Conservation (phyloP, 1,140 invertebrate genomes). For the Parapsyche elsis region DNA sequence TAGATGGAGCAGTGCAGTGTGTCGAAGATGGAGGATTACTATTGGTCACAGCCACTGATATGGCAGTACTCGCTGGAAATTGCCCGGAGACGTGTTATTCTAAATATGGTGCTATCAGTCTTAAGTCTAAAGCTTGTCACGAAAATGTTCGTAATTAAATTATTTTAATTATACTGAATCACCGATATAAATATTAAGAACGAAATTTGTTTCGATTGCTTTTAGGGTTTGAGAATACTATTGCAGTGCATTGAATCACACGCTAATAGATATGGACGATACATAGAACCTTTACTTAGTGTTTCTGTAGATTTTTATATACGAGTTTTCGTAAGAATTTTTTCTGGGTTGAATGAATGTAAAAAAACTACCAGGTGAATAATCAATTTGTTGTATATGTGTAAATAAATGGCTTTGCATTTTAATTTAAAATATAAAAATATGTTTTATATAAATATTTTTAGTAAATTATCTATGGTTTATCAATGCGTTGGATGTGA, state of each 20-base stretch:
- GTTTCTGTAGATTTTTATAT: conserved; percentile 98
- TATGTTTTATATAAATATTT: conserved; percentile 58
- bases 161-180: not conserved
- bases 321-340: conserved; percentile 91
- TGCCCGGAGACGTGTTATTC: conserved; percentile 91
- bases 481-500: conserved; percentile 93
- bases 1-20: conserved; percentile 91
- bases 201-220: not conserved
- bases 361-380: conserved; percentile 82
- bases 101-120: conserved; percentile 93
- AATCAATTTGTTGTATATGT: conserved; percentile 2
- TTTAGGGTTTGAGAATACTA: conserved; percentile 89
- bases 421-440: not conserved
- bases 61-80: conserved; percentile 97
- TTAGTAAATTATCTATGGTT: conserved; percentile 84
- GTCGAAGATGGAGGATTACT: conserved; percentile 83
- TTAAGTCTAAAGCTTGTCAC: conserved; percentile 91
- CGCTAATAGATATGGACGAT: conserved; percentile 92
- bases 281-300: conserved; percentile 91
- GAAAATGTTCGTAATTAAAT: conserved; percentile 80
- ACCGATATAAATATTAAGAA: conserved; percentile 33
- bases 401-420: too few relatives aligned
- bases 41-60: conserved; percentile 97
- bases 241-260: conserved; percentile 90
- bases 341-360: conserved; percentile 81